Evolutionary conservation across 2,113 vertebrate species (phyloP), one percentile per base, ranked within the genome.

Genomic region (Callorhinus ursinus): DNA sequence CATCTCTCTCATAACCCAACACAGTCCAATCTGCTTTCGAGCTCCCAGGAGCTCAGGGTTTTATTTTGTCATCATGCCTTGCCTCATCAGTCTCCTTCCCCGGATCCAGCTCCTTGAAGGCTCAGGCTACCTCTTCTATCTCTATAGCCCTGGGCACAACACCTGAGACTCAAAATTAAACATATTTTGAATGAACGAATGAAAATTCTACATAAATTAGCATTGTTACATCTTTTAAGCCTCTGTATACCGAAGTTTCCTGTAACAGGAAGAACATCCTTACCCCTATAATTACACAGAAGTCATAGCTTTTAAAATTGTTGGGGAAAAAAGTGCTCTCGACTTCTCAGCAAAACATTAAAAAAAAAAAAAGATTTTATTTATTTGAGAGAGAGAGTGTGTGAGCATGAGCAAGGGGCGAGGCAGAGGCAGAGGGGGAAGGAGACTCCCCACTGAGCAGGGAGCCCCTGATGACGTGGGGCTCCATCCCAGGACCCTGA

Each of bases 151-250:
- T 31, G 16, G 26, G 15, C 61, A 67, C 57, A 89, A 39, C 46
- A 46, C 15, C 5, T 2, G 39, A 39, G 15, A 53, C 49, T 61
- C 18, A 85, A 71, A 92, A 74, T 80, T n/a, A 72, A 94, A 36
- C 36, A 31, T 81, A 82, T 91, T 84, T 72, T 88, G 53, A 93
- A 65, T 86, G 59, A 93, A 88, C 53, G n/a, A 42, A 87, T 87
- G 65, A 95, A 63, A 86, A 26, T 39, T 63, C 53, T 71, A 51
- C 49, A 46, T 69, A 74, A 96, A 33, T 65, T 79, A 88, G 72
- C 39, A 69, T 22, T 85, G 71, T 61, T 67, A 33, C 16, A 69
- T 8, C 69, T 84, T 93, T 61, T 87, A 51, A 36, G 84, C 88
- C 33, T 71, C 51, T 39, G 39, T 36, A 33, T 59, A 33, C 31